Evolutionary conservation across 2,888 invertebrate genomes (phyloP), one percentile per base, ranked within the genome.

Genomic region (Xanthorhoe designata): DNA sequence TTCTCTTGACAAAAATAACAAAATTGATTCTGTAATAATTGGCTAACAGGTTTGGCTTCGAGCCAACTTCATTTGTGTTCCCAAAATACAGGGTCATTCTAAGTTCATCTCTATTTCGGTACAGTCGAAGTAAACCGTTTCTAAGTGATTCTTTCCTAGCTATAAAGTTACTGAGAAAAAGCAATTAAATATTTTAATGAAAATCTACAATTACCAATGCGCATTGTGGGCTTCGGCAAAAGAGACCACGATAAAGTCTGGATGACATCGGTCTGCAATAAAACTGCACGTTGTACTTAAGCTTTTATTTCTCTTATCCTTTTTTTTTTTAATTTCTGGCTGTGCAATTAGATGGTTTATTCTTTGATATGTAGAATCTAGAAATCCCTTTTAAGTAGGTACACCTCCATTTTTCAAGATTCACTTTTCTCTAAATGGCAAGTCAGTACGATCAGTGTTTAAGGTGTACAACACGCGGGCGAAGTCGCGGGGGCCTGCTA

Each of bases 1-100:
- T 47, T 10, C 49, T 42, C 17, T 47, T 35, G 18, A 45, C 38
- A 47, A 60, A 54, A 63, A 54, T 51, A n/a, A n/a, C 19, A 32
- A 58, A 55, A 62, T 66, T 61, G 58, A 51, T 62, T 55, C 51
- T 45, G 54, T 29, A 49, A n/a, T n/a, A n/a, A 53, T 29, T 59
- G 45, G 13, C 24, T 49, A n/a, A 51, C 62, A 55, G 51, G 24
- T 55, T 53, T 51, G 59, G 66, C 54, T 45, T 18, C 9, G 32
- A 29, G 53, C 62, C 62, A 59, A 62, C 62, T 51, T 62, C 50
- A 62, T 55, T 54, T 24, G 52, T 32, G 47, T 57, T 57, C 61
- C 42, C 45, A 13, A n/a, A 17, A 45, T 55, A 51, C 50, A 38
- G 35, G 24, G 47, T 52, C 9, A 47, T 47, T 47, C n/a, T 13